These are phyloP conservation scores for Zelleria hepariella DNA, from an alignment of 2,888 invertebrate species.

Conservation along the genomic window DNA sequence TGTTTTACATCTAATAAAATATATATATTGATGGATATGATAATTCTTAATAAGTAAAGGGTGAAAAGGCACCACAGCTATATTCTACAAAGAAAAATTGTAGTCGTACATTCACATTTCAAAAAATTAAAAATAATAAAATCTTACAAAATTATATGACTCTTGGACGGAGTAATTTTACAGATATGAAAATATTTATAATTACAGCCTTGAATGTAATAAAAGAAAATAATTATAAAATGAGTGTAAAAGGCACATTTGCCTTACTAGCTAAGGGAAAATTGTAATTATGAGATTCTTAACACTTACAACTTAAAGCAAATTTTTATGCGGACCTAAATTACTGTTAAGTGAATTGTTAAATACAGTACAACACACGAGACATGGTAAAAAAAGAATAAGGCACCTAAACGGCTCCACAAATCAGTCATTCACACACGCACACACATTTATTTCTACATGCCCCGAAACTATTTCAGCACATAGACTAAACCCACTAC, in stretches of 20 bases:
- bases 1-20: no score
- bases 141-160: not conserved
- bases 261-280: not conserved
- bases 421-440: not conserved
- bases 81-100: no score
- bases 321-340: not conserved
- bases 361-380: not conserved
- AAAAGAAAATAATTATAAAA: no score
- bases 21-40: no score
- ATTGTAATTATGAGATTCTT: not conserved
- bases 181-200: no score
- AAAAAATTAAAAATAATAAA: no score
- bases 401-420: not conserved
- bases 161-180: not conserved
- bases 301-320: not conserved
- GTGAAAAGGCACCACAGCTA: no score
- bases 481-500: conserved; percentile 24
- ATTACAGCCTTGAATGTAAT: not conserved
- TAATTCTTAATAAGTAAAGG: no score
- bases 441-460: not conserved
- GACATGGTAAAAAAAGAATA: not conserved
- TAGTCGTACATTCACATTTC: no score
- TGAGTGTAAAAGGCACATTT: not conserved
- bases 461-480: conserved; percentile 14
- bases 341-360: not conserved